These are phyloP conservation scores for Oncorhynchus kisutch DNA, from an alignment of 2,113 vertebrate species.

Conservation along the genomic window DNA sequence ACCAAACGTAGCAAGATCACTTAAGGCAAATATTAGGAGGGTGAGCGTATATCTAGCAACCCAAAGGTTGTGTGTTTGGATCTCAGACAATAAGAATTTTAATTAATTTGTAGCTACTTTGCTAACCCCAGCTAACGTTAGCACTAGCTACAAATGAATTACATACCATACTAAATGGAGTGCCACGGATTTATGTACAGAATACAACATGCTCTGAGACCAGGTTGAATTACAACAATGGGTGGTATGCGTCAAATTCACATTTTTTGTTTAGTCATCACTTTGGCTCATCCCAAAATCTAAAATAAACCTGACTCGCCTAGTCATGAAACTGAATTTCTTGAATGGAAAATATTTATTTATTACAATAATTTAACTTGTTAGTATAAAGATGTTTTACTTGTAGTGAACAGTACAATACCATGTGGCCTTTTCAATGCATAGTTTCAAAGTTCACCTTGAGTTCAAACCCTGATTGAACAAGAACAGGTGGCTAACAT, in stretches of 20 bases:
- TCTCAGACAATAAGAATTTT: too few species aligned
- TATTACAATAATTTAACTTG: constrained; percentile 66
- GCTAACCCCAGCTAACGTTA: too few species aligned
- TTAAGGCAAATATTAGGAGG: too few species aligned
- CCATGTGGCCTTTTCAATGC: constrained; percentile 48
- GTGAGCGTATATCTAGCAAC: too few species aligned
- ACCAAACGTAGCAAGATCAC: too few species aligned
- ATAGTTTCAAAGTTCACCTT: constrained; percentile 44
- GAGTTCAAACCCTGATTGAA: background rate
- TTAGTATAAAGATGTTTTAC: constrained; percentile 61
- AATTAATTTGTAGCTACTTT: too few species aligned
- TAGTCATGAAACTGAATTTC: constrained; percentile 6
- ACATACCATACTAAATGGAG: too few species aligned
- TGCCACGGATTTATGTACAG: too few species aligned
- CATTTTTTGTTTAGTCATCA: background rate
- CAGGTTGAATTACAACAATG: background rate
- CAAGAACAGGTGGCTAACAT: background rate
- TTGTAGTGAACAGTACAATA: constrained; percentile 53
- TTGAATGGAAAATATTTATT: constrained; percentile 66
- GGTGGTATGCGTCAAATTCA: constrained; percentile 6
- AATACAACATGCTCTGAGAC: too few species aligned
- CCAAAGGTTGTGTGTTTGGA: too few species aligned
- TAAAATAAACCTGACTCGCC: background rate
- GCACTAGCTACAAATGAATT: too few species aligned
- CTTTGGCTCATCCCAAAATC: background rate